Evolutionary conservation across 2,113 vertebrate genomes (phyloP).

Genomic region (Thunnus maccoyii): DNA sequence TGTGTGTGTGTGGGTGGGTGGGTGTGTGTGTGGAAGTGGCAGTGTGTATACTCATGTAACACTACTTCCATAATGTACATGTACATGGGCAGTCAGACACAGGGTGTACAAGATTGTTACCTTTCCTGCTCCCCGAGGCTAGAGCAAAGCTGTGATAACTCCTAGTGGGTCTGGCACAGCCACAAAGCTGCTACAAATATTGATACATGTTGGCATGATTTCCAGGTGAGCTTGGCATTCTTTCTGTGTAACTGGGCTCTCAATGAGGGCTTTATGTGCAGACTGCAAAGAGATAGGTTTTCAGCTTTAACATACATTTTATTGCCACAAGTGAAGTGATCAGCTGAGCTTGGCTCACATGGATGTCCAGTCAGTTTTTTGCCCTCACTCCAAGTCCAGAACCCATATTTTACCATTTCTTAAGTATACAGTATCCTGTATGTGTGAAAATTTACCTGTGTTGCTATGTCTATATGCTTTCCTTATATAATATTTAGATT

Average conservation of each 20-base stretch:
- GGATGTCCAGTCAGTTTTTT: neutral
- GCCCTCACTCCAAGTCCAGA: neutral
- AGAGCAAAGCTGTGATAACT: constrained; percentile 62
- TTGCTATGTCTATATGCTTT: too few relatives aligned
- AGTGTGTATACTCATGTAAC: constrained; percentile 35
- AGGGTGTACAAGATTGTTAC: constrained; percentile 68
- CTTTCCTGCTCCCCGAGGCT: constrained; percentile 28
- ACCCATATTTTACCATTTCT: neutral
- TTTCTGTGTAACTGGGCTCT: neutral
- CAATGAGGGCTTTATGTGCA: constrained; percentile 9
- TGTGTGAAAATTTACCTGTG: too few relatives aligned
- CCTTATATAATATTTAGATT: too few relatives aligned
- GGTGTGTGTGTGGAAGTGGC: neutral
- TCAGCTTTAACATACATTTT: neutral
- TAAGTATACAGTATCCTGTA: too few relatives aligned
- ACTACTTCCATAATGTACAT: constrained; percentile 2
- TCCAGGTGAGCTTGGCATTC: constrained; percentile 60
- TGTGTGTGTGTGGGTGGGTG: neutral
- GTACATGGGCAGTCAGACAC: constrained; percentile 56
- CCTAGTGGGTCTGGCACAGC: constrained; percentile 62
- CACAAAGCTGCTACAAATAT: constrained; percentile 32
- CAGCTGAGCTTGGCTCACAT: neutral
- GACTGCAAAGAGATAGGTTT: neutral
- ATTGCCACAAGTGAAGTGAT: neutral
- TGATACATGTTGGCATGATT: constrained; percentile 57